Evolutionary conservation across 2,888 invertebrate species (phyloP).

Genomic region (Catonia carolina): DNA sequence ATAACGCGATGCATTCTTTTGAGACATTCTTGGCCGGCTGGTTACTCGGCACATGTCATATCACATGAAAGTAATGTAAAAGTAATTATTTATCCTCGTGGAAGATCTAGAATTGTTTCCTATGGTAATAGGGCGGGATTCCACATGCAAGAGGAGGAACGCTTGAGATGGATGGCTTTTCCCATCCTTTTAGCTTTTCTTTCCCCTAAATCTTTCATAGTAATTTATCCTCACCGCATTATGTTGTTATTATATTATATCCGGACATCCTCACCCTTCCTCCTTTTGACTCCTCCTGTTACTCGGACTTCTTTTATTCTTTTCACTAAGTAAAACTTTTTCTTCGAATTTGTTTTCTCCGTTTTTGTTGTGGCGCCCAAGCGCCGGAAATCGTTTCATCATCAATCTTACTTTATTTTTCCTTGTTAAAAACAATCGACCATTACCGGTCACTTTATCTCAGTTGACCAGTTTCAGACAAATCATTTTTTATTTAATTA

Average conservation of each 20-base stretch:
- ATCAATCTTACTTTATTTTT: conserved; percentile 1
- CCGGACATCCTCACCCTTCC: background rate
- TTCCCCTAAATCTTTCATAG: background rate
- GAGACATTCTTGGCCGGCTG: too few relatives aligned
- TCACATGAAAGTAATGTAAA: conserved; percentile 1
- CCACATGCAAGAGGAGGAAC: too few relatives aligned
- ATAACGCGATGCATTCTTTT: too few relatives aligned
- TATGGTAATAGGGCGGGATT: background rate
- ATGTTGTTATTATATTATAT: conserved; percentile 13
- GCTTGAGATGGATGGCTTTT: too few relatives aligned
- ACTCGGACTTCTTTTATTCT: background rate
- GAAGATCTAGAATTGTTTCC: conserved; percentile 6
- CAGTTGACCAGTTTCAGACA: too few relatives aligned
- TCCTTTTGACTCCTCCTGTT: too few relatives aligned
- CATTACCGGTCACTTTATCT: too few relatives aligned
- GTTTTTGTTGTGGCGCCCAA: conserved; percentile 9
- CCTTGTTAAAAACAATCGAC: too few relatives aligned
- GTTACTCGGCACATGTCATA: too few relatives aligned
- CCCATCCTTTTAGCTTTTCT: background rate
- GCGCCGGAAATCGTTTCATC: background rate
- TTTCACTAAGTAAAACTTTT: conserved; percentile 1
- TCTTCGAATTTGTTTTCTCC: conserved; percentile 10
- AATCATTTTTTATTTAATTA: too few relatives aligned
- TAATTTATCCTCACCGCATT: conserved; percentile 16
- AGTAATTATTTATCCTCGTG: conserved; percentile 9